phyloP scores from a whole-genome alignment of 2,797 vertebrate genomes.

The Sebastes kiyomatsui region DNA sequence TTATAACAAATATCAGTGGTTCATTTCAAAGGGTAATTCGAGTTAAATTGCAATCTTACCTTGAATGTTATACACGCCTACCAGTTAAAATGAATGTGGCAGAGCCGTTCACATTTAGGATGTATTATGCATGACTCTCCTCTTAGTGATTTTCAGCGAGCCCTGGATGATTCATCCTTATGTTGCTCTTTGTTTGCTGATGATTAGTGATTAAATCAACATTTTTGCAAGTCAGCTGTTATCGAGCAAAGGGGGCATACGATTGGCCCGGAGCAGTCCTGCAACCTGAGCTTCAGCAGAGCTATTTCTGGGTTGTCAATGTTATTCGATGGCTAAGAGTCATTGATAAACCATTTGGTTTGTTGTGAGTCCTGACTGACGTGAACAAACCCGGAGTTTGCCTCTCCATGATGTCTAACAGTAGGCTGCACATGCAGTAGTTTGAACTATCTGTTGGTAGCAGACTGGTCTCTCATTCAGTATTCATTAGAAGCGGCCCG shows the following conservation, averaged over 20 bases:
- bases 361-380: not conserved
- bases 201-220: constrained; percentile 15
- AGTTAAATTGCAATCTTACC: not conserved
- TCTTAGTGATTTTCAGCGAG: not conserved
- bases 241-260: not conserved
- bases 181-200: constrained; percentile 14
- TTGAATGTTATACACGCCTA: not conserved
- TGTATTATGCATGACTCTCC: not conserved
- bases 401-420: not conserved
- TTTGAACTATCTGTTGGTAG: not conserved
- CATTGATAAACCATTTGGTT: not conserved
- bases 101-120: not conserved
- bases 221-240: constrained; percentile 10
- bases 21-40: not conserved
- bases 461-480: constrained; percentile 37
- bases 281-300: not conserved
- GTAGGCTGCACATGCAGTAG: not conserved
- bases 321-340: not conserved
- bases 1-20: not conserved
- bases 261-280: not conserved
- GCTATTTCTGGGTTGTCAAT: not conserved
- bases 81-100: not conserved
- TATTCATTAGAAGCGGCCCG: constrained; percentile 56
- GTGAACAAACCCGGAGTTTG: not conserved
- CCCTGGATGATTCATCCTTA: constrained; percentile 4